phyloP scores from a whole-genome alignment of 2,888 invertebrate species.

The Agrochola lota region DNA sequence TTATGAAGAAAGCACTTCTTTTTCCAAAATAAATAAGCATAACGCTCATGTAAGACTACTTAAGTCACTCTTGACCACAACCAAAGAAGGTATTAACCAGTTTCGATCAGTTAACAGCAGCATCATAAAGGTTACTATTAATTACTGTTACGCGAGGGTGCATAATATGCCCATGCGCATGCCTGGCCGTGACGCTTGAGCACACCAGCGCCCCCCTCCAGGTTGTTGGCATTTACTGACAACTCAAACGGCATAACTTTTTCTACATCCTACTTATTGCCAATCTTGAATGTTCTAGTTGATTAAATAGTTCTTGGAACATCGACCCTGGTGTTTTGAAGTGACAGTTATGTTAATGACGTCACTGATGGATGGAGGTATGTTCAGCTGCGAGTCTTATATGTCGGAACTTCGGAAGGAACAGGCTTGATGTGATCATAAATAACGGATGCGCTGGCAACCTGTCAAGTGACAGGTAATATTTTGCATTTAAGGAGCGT shows the following conservation, averaged over 20 bases:
- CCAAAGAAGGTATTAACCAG: conserved; percentile 49
- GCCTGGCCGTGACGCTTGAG: conserved; percentile 69
- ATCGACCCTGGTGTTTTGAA: conserved; percentile 1
- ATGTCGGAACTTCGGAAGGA: conserved; percentile 5
- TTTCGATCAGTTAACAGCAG: conserved; percentile 41
- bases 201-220: conserved; percentile 48
- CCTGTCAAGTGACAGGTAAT: conserved; percentile 5
- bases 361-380: conserved; percentile 5
- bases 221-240: conserved; percentile 75
- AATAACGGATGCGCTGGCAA: conserved; percentile 18
- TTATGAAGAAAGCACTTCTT: neutral
- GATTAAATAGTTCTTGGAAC: conserved; percentile 39
- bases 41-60: neutral
- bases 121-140: conserved; percentile 75
- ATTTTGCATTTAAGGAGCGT: conserved; percentile 10
- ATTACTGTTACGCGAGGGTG: conserved; percentile 70
- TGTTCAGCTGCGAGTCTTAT: conserved; percentile 31
- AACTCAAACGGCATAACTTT: conserved; percentile 66
- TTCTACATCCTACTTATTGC: conserved; percentile 53
- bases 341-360: conserved; percentile 44
- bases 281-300: conserved; percentile 34
- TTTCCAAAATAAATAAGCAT: neutral
- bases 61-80: conserved; percentile 8
- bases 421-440: conserved; percentile 25
- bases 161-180: conserved; percentile 74